These are phyloP conservation scores for Takifugu rubripes DNA, from an alignment of 2,797 vertebrate genomes.

Conservation along the genomic window DNA sequence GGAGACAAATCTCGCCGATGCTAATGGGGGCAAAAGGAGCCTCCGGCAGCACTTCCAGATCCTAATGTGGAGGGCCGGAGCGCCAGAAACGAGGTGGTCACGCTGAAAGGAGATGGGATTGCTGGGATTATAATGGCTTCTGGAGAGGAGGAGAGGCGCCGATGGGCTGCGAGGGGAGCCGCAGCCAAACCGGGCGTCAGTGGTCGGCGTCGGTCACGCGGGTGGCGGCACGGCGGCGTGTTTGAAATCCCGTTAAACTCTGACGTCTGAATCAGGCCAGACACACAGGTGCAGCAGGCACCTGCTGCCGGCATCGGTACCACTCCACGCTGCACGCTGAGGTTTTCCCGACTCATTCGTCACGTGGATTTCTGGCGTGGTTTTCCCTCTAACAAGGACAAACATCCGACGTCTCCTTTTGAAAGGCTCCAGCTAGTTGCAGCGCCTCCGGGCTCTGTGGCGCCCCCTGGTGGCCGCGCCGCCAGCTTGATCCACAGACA, in stretches of 20 bases:
- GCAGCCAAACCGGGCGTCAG: slow-evolving; percentile 26
- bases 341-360: too few relatives aligned
- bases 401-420: not conserved
- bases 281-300: slow-evolving; percentile 19
- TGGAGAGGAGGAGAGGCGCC: slow-evolving; percentile 52
- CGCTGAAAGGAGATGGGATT: slow-evolving; percentile 41
- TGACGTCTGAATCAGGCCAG: slow-evolving; percentile 45
- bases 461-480: too few relatives aligned
- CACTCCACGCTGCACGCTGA: too few relatives aligned
- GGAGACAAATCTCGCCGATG: slow-evolving; percentile 41
- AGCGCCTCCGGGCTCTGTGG: too few relatives aligned
- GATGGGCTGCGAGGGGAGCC: slow-evolving; percentile 53
- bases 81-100: slow-evolving; percentile 47
- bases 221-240: slow-evolving; percentile 33
- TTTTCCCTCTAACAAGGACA: slow-evolving; percentile 1
- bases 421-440: too few relatives aligned
- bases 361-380: too few relatives aligned
- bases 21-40: slow-evolving; percentile 33
- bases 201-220: slow-evolving; percentile 2
- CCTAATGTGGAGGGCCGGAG: slow-evolving; percentile 44
- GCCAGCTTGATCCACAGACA: too few relatives aligned
- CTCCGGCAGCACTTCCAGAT: slow-evolving; percentile 38
- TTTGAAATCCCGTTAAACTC: slow-evolving; percentile 57
- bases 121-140: slow-evolving; percentile 53
- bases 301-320: too few relatives aligned